phyloP scores from a whole-genome alignment of 1,140 invertebrate genomes.

The Cyphomyrmex costatus region DNA sequence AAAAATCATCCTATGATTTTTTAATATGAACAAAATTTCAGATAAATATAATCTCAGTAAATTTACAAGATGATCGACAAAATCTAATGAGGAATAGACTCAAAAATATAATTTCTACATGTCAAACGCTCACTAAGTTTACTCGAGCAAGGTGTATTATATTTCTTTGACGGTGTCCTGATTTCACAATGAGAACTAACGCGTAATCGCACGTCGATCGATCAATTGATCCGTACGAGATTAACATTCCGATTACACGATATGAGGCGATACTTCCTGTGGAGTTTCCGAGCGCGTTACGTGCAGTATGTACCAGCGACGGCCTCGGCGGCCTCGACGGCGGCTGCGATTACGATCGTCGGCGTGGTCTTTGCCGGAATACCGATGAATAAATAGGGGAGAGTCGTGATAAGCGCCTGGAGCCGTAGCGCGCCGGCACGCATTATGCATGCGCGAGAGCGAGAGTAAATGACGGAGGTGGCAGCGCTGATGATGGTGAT shows the following conservation, averaged over 20 bases:
- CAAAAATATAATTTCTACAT: background rate
- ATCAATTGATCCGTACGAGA: constrained; percentile 30
- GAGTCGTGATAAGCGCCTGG: constrained; percentile 74
- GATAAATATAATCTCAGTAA: background rate
- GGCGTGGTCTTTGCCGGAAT: constrained; percentile 66
- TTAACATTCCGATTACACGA: constrained; percentile 41
- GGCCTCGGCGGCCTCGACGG: constrained; percentile 39
- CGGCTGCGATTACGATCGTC: constrained; percentile 53
- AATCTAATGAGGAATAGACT: background rate
- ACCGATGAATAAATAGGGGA: constrained; percentile 76
- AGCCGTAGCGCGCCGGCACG: constrained; percentile 57
- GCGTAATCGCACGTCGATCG: constrained; percentile 36
- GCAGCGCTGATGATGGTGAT: constrained; percentile 77
- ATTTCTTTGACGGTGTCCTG: background rate
- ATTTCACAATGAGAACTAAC: constrained; percentile 28
- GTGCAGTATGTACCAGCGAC: constrained; percentile 9
- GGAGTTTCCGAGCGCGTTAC: constrained; percentile 50
- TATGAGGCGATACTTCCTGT: constrained; percentile 34
- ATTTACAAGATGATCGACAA: background rate
- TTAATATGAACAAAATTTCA: background rate
- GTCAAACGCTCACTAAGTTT: background rate
- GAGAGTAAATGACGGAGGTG: constrained; percentile 77
- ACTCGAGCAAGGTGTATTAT: too few relatives aligned
- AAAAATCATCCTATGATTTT: too few relatives aligned
- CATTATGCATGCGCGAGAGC: constrained; percentile 72